Evolutionary conservation across 2,888 invertebrate species (phyloP).

Genomic region (Plebejus melissa): DNA sequence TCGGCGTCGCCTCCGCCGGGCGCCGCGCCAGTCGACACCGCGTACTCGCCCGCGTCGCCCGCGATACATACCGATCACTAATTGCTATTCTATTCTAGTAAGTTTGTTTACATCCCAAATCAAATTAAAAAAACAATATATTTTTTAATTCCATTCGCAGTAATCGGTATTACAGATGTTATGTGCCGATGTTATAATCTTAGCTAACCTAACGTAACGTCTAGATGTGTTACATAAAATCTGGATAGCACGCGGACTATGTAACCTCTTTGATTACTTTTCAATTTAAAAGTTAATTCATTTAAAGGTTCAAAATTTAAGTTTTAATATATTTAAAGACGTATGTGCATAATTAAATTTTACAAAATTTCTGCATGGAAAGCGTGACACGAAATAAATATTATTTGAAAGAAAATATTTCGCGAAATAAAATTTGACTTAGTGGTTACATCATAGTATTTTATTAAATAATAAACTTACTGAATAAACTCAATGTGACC

Average conservation of each 20-base stretch:
- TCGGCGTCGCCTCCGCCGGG: conserved; percentile 42
- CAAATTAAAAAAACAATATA: neutral
- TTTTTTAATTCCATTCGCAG: neutral
- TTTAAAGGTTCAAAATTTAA: neutral
- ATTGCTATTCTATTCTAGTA: conserved; percentile 28
- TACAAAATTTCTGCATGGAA: neutral
- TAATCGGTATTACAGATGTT: conserved; percentile 26
- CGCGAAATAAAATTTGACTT: neutral
- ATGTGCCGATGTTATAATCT: conserved; percentile 52
- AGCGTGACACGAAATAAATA: neutral
- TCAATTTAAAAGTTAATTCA: neutral
- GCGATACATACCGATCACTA: conserved; percentile 35
- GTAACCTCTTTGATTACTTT: conserved; percentile 25
- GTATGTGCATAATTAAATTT: neutral
- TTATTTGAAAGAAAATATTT: neutral
- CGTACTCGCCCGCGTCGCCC: conserved; percentile 68
- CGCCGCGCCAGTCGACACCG: conserved; percentile 61
- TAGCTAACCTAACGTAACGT: conserved; percentile 60
- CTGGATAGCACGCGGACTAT: conserved; percentile 35
- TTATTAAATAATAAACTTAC: neutral
- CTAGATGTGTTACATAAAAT: conserved; percentile 43
- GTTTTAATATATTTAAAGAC: neutral
- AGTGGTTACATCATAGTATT: neutral
- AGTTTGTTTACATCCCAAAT: conserved; percentile 21
- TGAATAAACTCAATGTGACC: neutral